Base-by-base conservation (phyloP, 1,140 invertebrate species). In the Geopemphigus sp. region DNA sequence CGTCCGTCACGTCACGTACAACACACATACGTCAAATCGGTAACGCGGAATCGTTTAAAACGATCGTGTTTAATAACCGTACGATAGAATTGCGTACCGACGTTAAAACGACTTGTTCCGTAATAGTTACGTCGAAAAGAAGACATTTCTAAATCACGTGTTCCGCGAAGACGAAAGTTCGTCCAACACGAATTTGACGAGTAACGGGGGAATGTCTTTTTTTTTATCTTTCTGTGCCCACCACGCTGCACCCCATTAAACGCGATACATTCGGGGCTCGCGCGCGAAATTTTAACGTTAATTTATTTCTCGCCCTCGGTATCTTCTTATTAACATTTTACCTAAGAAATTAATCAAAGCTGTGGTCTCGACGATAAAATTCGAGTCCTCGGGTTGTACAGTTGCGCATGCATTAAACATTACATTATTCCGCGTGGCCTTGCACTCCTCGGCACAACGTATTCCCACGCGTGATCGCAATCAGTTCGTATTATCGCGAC, bases 271-370 rank as follows among this genome's bases (percentile, higher is more conserved):
- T 11, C 39, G 14, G 14, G 22, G 39, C n/a, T 68, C 39, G 32
- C 24, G 32, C 24, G 39, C 14, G 39, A 24, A 47, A 10, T 45
- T 66, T 22, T 19, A 22, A 45, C 32, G n/a, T 68, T 68, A 68
- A 68, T 68, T 68, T 22, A 47, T 68, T 68, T 68, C 32, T 24
- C 39, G 39, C 12, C 22, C 47, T 66, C 22, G n/a, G 63, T 22
- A 66, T 66, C 45, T 68, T 68, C 64, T 68, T 68, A 68, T 47
- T 68, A 47, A 68, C 39, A 68, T 68, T 68, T 66, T 47, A 19
- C 39, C 12, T 47, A 6, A 6, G 2, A 68, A 47, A 68, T 68
- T 45, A 47, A 68, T 68, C 64, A 68, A 68, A 68, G n/a, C 5
- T n/a, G 32, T 8, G 45, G 47, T 68, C 64, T 47, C 15, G 12